Percentiles rank a stretch among this genome's conserved stretches.
These are phyloP conservation scores for Eueremaeus valkanovi DNA, from an alignment of 2,888 invertebrate species.

Conservation along the genomic window DNA sequence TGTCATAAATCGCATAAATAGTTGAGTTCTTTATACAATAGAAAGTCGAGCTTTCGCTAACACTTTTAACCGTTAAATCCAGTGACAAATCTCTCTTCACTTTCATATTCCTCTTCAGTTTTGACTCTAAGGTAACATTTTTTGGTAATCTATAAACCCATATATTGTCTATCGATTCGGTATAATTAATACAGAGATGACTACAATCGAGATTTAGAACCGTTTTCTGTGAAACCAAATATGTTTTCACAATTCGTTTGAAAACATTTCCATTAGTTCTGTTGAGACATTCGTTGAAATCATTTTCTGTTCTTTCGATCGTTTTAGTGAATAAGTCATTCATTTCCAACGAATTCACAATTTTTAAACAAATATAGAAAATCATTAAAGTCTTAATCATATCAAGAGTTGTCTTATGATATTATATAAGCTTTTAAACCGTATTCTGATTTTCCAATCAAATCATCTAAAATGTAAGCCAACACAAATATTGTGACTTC, in stretches of 20 bases:
- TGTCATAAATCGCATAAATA: neutral
- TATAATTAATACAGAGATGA: neutral
- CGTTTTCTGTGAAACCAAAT: neutral
- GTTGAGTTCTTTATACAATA: neutral
- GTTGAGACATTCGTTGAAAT: constrained; percentile 7
- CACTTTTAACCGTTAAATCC: neutral
- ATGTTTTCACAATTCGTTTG: neutral
- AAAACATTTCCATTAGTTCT: neutral
- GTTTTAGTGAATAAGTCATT: neutral
- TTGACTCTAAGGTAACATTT: neutral
- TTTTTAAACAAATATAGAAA: no score
- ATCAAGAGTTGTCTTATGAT: no score
- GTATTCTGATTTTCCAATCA: no score
- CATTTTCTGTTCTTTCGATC: neutral
- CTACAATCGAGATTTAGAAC: neutral
- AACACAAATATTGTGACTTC: no score
- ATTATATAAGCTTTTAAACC: no score
- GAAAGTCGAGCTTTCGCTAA: neutral
- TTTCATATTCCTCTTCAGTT: neutral
- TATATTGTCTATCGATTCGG: neutral
- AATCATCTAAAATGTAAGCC: no score
- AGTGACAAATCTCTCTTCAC: neutral
- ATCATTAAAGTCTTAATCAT: no score
- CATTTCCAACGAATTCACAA: no score
- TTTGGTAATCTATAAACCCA: neutral